Base-by-base conservation (phyloP, 53 echinoderm and acorn worm species). In the Arbacia lixula region DNA sequence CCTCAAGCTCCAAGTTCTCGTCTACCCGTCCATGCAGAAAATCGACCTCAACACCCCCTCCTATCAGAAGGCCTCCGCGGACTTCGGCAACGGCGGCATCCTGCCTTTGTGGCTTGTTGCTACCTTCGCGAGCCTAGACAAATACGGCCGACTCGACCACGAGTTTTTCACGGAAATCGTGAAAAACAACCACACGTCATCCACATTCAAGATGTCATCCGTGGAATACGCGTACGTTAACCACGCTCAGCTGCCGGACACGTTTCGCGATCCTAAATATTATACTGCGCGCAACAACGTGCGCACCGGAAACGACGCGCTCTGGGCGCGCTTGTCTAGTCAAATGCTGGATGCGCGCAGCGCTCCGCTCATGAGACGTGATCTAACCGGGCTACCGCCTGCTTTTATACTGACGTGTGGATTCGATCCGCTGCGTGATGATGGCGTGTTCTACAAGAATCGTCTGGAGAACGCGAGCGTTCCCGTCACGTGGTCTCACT, bases 21-120 rank as follows among this genome's bases (percentile, higher is more conserved):
- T 95, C 24, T 95, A 95, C 22, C 95, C 95, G 0, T 71, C 83
- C 35, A 84, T 87, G 0, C 95, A 95, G 68, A 74, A 81, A 22
- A 87, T 95, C 4, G 95, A 95, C 49, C 86, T 85, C 14, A 87
- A 91, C 56, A 87, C 89, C 36, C 95, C 95, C 1, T 84, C 84
- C 1, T 69, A 84, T 68, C 84, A 84, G 27, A 84, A 84, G 37
- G 43, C 73, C 42, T 6, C 21, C 74, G 41, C 53, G 33, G 71
- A 72, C 68, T 84, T 84, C 50, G 86, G 62, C 19, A 60, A 28
- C 2, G 31, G 9, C 24, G 89, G 72, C 34, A 53, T 57, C 32
- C 66, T 73, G 2, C 65, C 84, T 3, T 36, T 84, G 19, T 35
- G 26, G 4, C 20, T 53, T 27, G 16, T 37, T 36, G 21, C 37